phyloP scores from a whole-genome alignment of 37 sponge, comb jelly and placozoan species.

The Ianthella basta region DNA sequence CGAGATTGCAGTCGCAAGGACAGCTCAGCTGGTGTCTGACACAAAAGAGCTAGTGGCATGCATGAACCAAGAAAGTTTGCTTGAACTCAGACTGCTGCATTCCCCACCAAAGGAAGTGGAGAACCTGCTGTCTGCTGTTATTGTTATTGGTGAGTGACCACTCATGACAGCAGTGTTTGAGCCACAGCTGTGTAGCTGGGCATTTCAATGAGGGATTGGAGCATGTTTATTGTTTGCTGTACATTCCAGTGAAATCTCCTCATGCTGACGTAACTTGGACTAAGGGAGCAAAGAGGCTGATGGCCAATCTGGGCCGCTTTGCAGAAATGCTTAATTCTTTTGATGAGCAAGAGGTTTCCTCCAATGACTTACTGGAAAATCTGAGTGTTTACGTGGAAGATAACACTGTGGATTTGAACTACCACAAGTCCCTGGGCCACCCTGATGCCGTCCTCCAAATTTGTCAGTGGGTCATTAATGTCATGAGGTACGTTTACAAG shows the following conservation, averaged over 20 bases:
- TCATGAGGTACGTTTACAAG: not conserved
- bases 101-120: constrained; percentile 72
- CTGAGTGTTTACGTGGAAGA: constrained; percentile 44
- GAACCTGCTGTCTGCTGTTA: constrained; percentile 81
- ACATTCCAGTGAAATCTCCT: constrained; percentile 73
- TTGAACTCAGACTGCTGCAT: constrained; percentile 72
- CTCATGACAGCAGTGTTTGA: not conserved
- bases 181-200: not conserved
- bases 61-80: constrained; percentile 60
- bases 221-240: not conserved
- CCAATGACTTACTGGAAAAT: constrained; percentile 48
- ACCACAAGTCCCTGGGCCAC: not conserved
- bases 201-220: not conserved
- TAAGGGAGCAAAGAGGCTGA: constrained; percentile 92
- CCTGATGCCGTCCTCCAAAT: not conserved
- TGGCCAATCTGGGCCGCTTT: constrained; percentile 92
- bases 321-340: constrained; percentile 54
- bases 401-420: constrained; percentile 9
- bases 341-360: constrained; percentile 44
- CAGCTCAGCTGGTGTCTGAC: constrained; percentile 17
- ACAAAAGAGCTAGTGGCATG: constrained; percentile 47
- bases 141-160: constrained; percentile 59
- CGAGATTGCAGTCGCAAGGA: constrained; percentile 42
- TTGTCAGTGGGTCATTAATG: constrained; percentile 29
- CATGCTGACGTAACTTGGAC: constrained; percentile 90